Evolutionary conservation across 2,113 vertebrate genomes (phyloP).

Genomic region (Athene noctua): DNA sequence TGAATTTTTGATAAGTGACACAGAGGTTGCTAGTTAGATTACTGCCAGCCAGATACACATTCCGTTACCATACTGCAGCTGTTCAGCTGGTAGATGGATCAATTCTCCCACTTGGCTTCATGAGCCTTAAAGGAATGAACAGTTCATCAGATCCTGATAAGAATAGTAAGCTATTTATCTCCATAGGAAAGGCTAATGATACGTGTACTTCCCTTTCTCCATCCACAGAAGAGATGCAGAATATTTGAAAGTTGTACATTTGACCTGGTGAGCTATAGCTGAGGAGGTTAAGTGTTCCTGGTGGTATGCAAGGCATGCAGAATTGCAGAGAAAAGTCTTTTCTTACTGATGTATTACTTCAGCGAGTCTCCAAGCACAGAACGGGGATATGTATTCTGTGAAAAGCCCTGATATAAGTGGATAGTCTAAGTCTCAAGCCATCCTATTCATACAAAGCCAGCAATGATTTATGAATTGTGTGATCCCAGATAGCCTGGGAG

Average conservation of each 20-base stretch:
- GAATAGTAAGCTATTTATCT: not conserved
- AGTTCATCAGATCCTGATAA: not conserved
- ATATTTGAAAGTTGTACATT: not conserved
- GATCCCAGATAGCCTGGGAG: no score
- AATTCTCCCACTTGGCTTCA: not conserved
- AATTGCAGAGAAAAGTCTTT: not conserved
- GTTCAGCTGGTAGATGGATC: not conserved
- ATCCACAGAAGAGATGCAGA: not conserved
- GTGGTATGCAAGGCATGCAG: not conserved
- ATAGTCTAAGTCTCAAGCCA: not conserved
- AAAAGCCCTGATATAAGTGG: not conserved
- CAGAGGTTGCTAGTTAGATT: not conserved
- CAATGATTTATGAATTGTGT: not conserved
- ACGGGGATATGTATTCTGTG: not conserved
- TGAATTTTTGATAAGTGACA: not conserved
- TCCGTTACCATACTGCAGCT: not conserved
- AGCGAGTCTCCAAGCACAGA: not conserved
- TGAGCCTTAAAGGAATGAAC: not conserved
- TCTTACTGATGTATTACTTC: not conserved
- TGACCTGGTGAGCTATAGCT: not conserved
- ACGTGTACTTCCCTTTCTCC: not conserved
- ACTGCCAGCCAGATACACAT: not conserved
- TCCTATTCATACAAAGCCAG: not conserved
- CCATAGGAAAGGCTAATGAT: not conserved
- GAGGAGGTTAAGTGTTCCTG: not conserved